These are phyloP conservation scores for Gambelia wislizenii DNA, from an alignment of 2,797 vertebrate genomes.

Conservation along the genomic window DNA sequence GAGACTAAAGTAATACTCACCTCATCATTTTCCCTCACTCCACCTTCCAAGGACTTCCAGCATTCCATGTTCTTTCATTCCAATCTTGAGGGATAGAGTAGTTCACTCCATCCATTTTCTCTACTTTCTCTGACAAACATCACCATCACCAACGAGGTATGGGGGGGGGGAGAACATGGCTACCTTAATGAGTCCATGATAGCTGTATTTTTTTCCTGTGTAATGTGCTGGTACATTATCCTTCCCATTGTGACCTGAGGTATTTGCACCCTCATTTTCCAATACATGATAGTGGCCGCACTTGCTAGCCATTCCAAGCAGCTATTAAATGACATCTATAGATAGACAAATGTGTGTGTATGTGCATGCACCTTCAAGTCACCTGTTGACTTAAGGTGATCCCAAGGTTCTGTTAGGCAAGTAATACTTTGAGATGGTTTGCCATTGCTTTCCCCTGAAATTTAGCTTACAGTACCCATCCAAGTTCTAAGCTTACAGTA, in stretches of 20 bases:
- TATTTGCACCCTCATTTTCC: not conserved
- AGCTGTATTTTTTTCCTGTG: not conserved
- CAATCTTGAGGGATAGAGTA: too few relatives aligned
- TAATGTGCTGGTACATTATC: not conserved
- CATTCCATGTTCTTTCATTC: not conserved
- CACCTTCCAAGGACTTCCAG: too few relatives aligned
- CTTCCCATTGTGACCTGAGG: not conserved
- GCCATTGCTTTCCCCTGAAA: too few relatives aligned
- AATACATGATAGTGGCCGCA: not conserved
- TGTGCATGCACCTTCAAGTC: too few relatives aligned
- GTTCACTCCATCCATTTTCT: too few relatives aligned
- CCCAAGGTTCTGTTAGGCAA: too few relatives aligned
- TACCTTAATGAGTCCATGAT: not conserved
- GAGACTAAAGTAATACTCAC: not conserved
- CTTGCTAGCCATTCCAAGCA: not conserved
- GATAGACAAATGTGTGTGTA: too few relatives aligned
- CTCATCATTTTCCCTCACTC: too few relatives aligned
- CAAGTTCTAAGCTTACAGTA: too few relatives aligned
- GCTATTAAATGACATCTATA: not conserved
- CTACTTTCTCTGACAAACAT: not conserved
- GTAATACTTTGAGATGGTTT: too few relatives aligned
- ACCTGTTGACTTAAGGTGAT: too few relatives aligned
- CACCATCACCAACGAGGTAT: not conserved
- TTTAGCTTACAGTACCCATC: too few relatives aligned
- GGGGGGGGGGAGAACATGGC: not conserved